Evolutionary conservation across 1,140 invertebrate species (phyloP).

Genomic region (Drosophila nigrodunni): DNA sequence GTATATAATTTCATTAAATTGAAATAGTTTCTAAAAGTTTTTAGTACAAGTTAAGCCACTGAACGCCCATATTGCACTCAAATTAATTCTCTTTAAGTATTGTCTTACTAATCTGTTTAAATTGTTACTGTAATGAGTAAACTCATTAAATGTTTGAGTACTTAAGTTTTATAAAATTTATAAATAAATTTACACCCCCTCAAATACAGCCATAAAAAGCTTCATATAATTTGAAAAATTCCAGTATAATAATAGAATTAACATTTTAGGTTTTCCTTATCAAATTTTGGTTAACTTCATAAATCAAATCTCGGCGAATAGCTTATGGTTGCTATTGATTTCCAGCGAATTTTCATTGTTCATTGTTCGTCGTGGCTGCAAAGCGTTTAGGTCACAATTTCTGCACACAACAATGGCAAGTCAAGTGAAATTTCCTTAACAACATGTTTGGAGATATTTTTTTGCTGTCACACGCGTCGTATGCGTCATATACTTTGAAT

Average conservation of each 20-base stretch:
- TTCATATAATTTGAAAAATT: neutral
- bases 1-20: neutral
- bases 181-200: no score
- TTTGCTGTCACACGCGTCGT: slow-evolving; percentile 17
- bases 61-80: no score
- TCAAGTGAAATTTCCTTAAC: neutral
- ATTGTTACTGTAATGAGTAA: no score
- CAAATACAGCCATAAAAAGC: neutral
- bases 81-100: no score
- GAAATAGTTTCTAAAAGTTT: neutral
- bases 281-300: neutral
- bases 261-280: neutral
- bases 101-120: no score
- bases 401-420: no score
- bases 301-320: slow-evolving; percentile 2
- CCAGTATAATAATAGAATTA: slow-evolving; percentile 11
- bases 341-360: neutral
- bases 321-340: slow-evolving; percentile 6
- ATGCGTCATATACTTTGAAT: slow-evolving; percentile 47
- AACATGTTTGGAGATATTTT: neutral
- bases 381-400: slow-evolving; percentile 8
- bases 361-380: neutral
- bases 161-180: no score
- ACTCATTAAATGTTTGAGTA: no score
- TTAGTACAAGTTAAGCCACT: no score